A percentile compares a stretch with the other conserved stretches of the same genome.
These are phyloP conservation scores for Lycocerus yunnanus DNA, from an alignment of 2,888 invertebrate genomes.

Conservation along the genomic window DNA sequence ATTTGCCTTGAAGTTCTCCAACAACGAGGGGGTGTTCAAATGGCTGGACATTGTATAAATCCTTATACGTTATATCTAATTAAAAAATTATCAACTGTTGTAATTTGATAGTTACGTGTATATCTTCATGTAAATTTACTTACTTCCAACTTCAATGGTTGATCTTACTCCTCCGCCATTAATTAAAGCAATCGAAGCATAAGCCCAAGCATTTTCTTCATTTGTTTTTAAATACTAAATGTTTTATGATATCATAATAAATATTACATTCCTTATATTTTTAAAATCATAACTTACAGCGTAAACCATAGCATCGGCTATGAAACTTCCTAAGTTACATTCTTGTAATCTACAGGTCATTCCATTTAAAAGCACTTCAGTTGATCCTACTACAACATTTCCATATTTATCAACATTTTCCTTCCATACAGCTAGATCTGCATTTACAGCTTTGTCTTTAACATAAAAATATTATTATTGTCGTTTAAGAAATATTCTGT, in stretches of 20 bases:
- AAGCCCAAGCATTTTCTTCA: slow-evolving; percentile 64
- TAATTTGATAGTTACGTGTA: too few species aligned
- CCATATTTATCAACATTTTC: slow-evolving; percentile 61
- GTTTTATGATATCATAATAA: not conserved
- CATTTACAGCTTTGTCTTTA: slow-evolving; percentile 64
- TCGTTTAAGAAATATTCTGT: not conserved
- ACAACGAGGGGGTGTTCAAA: slow-evolving; percentile 75
- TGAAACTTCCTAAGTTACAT: slow-evolving; percentile 75
- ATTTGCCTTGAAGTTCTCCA: slow-evolving; percentile 29
- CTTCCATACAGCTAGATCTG: slow-evolving; percentile 65
- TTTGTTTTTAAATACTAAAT: slow-evolving; percentile 57
- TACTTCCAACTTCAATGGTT: slow-evolving; percentile 12
- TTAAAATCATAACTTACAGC: slow-evolving; percentile 15
- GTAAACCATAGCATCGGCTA: slow-evolving; percentile 73
- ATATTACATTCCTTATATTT: not conserved
- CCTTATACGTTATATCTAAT: slow-evolving; percentile 71
- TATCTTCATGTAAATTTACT: not conserved
- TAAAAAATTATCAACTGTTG: too few species aligned
- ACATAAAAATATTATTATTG: not conserved
- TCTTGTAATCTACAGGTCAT: slow-evolving; percentile 63
- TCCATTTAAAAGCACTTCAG: slow-evolving; percentile 63
- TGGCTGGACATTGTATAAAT: slow-evolving; percentile 71
- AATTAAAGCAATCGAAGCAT: slow-evolving; percentile 67
- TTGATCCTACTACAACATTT: slow-evolving; percentile 62
- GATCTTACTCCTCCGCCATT: slow-evolving; percentile 75